Base-by-base conservation (phyloP, 2,113 vertebrate species). In the Cyprinodon tularosa region DNA sequence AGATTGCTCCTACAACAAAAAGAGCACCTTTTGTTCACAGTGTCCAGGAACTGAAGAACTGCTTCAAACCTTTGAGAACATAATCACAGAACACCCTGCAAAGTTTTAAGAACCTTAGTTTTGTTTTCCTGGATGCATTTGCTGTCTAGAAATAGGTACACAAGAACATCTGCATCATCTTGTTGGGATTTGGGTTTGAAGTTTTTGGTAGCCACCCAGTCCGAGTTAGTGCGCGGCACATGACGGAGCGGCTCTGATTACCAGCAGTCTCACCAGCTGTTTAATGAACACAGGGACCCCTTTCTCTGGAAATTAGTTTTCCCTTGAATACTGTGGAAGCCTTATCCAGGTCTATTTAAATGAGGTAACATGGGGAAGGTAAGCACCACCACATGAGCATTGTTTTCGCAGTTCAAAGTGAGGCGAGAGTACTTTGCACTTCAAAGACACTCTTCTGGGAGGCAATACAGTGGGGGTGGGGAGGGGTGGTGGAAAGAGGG, bases 401-500 rank as follows among this genome's bases (percentile, higher is more conserved):
- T 95, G 93, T 95, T 93, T 94, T 91, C 93, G 85, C 94, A 95
- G 95, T 95, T 96, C 95, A 96, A 96, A 96, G 95, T 94, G 93
- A 95, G 93, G 93, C 94, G 93, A 94, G 91, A 93, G 89, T 95
- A 93, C 93, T 95, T 95, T 95, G 92, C 95, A 95, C 95, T 95
- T 96, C 95, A 96, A 96, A 96, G 95, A 89, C 89, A 84, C 92
- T 95, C 95, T 95, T 95, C 94, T 94, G 95, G 94, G 95, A 95
- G 92, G 93, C 93, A 94, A 92, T 89, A 88, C 85, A 91, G 91
- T 90, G 91, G 92, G 90, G 91, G 90, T 86, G 91, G 83, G 83
- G 88, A 75, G 81, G 91, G 64, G 83, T 78, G 89, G 64, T 22
- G 81, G 84, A 78, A 89, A 83, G 91, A 92, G 88, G 94, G 93